These are phyloP conservation scores for Zootoca vivipara DNA, from an alignment of 2,113 vertebrate genomes.

Conservation along the genomic window DNA sequence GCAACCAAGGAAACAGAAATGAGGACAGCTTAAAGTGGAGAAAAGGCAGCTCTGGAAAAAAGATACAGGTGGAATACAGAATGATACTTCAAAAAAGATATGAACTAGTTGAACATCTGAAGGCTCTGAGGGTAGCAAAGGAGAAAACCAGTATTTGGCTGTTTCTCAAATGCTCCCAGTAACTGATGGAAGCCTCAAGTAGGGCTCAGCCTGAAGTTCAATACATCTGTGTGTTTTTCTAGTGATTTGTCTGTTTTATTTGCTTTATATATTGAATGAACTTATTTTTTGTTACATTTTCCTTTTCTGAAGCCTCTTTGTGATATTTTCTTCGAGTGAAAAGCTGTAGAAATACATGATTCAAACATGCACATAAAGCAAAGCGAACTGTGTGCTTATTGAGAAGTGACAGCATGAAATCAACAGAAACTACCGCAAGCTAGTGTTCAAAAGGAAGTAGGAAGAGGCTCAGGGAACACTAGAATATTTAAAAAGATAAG, in stretches of 20 bases:
- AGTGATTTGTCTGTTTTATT: too few relatives aligned
- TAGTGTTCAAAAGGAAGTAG: conserved; percentile 89
- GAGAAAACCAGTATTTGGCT: conserved; percentile 71
- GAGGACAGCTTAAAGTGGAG: too few relatives aligned
- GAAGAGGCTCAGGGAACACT: conserved; percentile 96
- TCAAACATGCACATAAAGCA: conserved; percentile 91
- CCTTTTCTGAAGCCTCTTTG: conserved; percentile 68
- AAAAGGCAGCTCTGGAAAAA: too few relatives aligned
- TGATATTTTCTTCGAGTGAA: conserved; percentile 22
- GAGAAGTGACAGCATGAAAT: conserved; percentile 67
- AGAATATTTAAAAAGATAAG: conserved; percentile 91
- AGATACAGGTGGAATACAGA: too few relatives aligned
- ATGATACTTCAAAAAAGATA: too few relatives aligned
- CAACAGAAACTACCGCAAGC: conserved; percentile 55
- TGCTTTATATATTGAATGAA: too few relatives aligned
- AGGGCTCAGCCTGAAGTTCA: background rate
- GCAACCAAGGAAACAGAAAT: too few relatives aligned
- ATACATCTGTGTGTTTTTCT: background rate
- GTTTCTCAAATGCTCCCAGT: background rate
- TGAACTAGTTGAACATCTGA: too few relatives aligned
- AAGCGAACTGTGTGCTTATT: conserved; percentile 53
- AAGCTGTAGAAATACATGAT: conserved; percentile 83
- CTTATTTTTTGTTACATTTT: conserved; percentile 54
- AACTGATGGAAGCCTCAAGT: too few relatives aligned
- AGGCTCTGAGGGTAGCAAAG: conserved; percentile 75